Evolutionary conservation across 2,113 vertebrate species (phyloP).

Genomic region (Mesembrinibis cayennensis): DNA sequence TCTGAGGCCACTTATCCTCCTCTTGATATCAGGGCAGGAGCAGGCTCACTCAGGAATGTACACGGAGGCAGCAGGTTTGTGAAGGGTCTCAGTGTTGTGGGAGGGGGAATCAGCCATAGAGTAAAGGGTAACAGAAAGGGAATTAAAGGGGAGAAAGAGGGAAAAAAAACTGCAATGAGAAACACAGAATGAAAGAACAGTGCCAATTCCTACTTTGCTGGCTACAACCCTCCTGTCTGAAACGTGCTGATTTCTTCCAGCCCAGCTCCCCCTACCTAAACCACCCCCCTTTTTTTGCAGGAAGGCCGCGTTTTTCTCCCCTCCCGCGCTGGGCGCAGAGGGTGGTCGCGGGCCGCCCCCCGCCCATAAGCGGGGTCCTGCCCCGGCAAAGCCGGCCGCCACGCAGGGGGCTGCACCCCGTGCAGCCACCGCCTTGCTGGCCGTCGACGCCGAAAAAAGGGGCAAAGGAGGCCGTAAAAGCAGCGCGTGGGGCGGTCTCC

Average conservation of each 20-base stretch:
- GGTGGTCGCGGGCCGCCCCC: too few relatives aligned
- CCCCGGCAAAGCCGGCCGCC: too few relatives aligned
- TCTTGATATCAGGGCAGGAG: background rate
- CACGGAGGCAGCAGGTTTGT: background rate
- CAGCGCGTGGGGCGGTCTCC: fast-evolving
- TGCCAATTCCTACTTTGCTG: fast-evolving
- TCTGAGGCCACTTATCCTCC: too few relatives aligned
- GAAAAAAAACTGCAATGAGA: background rate
- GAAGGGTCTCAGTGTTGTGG: fast-evolving
- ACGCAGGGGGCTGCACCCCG: background rate
- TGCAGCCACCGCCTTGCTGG: background rate
- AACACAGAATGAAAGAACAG: background rate
- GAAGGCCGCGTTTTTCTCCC: too few relatives aligned
- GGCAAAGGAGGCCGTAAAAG: fast-evolving
- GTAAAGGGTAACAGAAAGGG: too few relatives aligned
- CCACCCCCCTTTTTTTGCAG: fast-evolving
- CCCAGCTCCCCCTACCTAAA: too few relatives aligned
- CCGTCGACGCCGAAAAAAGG: fast-evolving
- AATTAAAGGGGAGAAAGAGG: too few relatives aligned
- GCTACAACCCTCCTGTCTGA: background rate
- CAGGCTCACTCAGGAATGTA: fast-evolving
- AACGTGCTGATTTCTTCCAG: background rate
- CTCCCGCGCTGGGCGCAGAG: background rate
- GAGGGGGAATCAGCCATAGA: background rate
- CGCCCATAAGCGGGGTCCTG: too few relatives aligned